Evolutionary conservation across 1,140 invertebrate species (phyloP), one percentile per base, ranked within the genome.

Genomic region (Hesperophylax magnus): DNA sequence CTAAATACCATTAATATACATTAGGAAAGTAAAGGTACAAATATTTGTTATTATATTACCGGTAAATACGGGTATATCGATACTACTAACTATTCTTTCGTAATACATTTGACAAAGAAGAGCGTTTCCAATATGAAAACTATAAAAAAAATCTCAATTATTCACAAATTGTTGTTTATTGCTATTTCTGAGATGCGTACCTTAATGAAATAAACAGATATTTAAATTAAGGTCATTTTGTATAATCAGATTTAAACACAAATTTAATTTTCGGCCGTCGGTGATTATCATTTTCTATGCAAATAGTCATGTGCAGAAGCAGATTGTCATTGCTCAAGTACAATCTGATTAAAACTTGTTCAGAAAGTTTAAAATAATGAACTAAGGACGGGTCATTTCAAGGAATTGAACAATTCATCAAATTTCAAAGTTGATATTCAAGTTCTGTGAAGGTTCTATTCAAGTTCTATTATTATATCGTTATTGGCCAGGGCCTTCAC

Each of bases 71-170:
- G 63, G 74, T 77, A 58, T 76, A 58, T 58, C 39, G 20, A 71
- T 54, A 54, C 3, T 78, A 22, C 20, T 20, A 52, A 72, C 47
- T 52, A 47, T 52, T 79, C 15, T 65, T 79, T 82, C 65, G 72
- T 76, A 67, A 82, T 76, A 82, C 74, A 71, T 77, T 31, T 71
- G 39, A 54, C 47, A 58, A 47, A 54, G 75, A 81, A 84, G 81
- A 84, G 77, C 82, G 77, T 84, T 81, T 84, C 82, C 79, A 84
- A 81, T 84, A 84, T 84, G 82, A 84, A 84, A 84, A 84, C 82
- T 83, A 83, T 81, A 80, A 56, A 84, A n/a, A 27, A 84, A 61
- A 81, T 77, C 65, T 83, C 76, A 77, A 82, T 80, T 69, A 58
- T 52, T 47, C 53, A 63, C 39, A 52, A 18, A 22, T 14, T 39